Base-by-base conservation (phyloP, 2,888 invertebrate species). In the Byasa hedistus region DNA sequence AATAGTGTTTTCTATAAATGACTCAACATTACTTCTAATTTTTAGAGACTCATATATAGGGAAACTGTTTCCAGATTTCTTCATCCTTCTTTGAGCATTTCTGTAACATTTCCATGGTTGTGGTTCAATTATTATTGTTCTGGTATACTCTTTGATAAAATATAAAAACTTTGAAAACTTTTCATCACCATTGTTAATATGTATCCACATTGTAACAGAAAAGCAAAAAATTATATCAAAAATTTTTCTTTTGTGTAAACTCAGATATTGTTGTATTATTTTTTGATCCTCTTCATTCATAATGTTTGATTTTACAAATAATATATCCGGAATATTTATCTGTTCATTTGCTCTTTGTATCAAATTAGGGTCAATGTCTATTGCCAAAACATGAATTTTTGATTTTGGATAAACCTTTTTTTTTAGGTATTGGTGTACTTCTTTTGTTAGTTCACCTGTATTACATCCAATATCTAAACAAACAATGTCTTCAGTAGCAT, bases 131-230 rank as follows among this genome's bases (percentile, higher is more conserved):
- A 97, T 90, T 15, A 97, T 83, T 62, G 94, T 86, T 55, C 92
- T 87, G 7, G 94, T 86, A 27, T 92, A 76, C 10, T 79, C 72
- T 68, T 93, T 93, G 8, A 95, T 80, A 61, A 91, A 92, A 23
- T 84, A 78, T 2, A 97, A 84, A 81, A 96, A 96, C 4, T 82
- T 73, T 64, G 88, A 75, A 51, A 97, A 83, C 0, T 96, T 96
- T 7, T 86, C 82, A 87, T 97, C 97, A 8, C 96, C 96, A 84
- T 95, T 92, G 82, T 97, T 97, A 27, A 97, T 82, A 85, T 97
- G 97, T 76, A 97, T 96, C 97, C 97, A 97, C 96, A 97, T 96
- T 22, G 96, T 96, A 39, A 96, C 93, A 12, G 97, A 97, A 80
- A 97, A 96, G 79, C 96, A 96, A 82, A 96, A 96, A 60, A 93